phyloP scores from a whole-genome alignment of 1,140 invertebrate species.

The Matsumurasca onukii region DNA sequence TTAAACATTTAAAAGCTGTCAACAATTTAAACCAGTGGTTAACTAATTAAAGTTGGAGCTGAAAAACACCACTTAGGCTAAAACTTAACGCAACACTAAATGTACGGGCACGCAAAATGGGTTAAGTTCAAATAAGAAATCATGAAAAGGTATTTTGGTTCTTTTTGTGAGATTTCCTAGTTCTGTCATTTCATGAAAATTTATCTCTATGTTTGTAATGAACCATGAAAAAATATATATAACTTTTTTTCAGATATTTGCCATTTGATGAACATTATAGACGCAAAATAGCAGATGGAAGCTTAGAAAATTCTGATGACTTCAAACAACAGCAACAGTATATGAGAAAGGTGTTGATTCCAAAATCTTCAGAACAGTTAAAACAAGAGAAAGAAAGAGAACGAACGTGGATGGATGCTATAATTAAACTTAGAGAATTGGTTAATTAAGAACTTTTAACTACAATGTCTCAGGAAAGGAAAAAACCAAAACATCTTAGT shows the following conservation, averaged over 20 bases:
- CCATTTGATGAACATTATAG: neutral
- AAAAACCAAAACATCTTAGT: neutral
- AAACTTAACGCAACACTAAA: too few species aligned
- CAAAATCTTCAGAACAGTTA: neutral
- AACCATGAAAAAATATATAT: neutral
- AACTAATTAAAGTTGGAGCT: too few species aligned
- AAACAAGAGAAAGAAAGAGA: neutral
- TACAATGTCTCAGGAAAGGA: neutral
- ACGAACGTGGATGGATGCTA: neutral
- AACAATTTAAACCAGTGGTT: too few species aligned
- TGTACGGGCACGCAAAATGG: too few species aligned
- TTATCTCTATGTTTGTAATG: neutral
- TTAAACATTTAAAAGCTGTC: too few species aligned
- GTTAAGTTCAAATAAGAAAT: too few species aligned
- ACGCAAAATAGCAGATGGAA: neutral
- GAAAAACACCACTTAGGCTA: too few species aligned
- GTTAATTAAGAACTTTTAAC: neutral
- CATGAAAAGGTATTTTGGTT: neutral
- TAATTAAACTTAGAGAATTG: neutral
- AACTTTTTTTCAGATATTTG: neutral
- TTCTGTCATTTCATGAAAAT: neutral
- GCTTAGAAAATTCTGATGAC: neutral
- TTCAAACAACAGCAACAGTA: neutral
- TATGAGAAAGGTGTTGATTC: neutral
- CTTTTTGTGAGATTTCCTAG: neutral